Conservation (phyloP, 1,140 invertebrate species). For the Spodoptera litura region DNA sequence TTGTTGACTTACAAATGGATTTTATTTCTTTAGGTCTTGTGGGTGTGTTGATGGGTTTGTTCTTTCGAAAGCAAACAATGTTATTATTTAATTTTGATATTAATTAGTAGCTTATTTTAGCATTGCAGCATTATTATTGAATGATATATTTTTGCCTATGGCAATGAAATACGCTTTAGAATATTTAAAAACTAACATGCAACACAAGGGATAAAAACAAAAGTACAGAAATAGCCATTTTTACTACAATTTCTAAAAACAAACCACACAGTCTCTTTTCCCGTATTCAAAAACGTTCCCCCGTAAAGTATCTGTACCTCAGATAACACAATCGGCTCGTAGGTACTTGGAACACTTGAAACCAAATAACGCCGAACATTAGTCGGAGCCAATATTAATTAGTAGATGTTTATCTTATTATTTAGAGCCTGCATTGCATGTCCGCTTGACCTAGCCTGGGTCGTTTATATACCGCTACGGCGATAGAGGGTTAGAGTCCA, state of each 20-base stretch:
- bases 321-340: slow-evolving; percentile 11
- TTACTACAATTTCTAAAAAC: too few species aligned
- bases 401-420: slow-evolving; percentile 59
- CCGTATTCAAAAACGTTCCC: neutral
- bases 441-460: slow-evolving; percentile 31
- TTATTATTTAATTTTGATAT: too few species aligned
- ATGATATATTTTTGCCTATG: too few species aligned
- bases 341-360: slow-evolving; percentile 21
- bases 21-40: neutral
- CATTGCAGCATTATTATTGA: too few species aligned
- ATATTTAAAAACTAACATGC: too few species aligned
- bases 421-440: slow-evolving; percentile 50
- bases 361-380: slow-evolving; percentile 42
- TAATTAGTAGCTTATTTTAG: too few species aligned
- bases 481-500: neutral
- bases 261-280: neutral
- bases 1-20: neutral
- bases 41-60: neutral
- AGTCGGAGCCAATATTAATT: slow-evolving; percentile 61
- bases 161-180: too few species aligned
- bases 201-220: too few species aligned
- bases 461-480: slow-evolving; percentile 24
- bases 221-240: too few species aligned
- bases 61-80: too few species aligned
- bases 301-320: neutral